phyloP scores from a whole-genome alignment of 2,888 invertebrate species.

The Syritta pipiens region DNA sequence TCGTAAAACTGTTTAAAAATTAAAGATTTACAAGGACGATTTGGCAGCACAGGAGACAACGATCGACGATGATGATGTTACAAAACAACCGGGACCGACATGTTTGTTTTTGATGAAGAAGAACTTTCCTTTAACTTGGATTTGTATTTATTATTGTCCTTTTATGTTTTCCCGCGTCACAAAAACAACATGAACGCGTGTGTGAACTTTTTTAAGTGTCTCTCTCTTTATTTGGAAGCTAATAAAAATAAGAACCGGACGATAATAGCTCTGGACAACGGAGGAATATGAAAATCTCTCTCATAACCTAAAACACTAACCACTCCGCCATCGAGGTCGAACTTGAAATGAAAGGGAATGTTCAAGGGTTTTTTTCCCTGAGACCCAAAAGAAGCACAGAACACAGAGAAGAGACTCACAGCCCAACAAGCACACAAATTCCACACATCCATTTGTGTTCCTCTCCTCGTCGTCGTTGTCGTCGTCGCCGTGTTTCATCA shows the following conservation, averaged over 20 bases:
- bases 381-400: conserved; percentile 59
- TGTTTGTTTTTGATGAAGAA: no score
- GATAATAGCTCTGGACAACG: conserved; percentile 32
- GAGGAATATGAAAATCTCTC: conserved; percentile 53
- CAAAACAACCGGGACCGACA: no score
- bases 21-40: conserved; percentile 23
- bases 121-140: no score
- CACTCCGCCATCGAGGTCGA: conserved; percentile 72
- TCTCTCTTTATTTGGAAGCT: conserved; percentile 15
- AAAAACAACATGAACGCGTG: conserved; percentile 5
- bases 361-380: conserved; percentile 71
- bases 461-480: conserved; percentile 31
- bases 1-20: conserved; percentile 66
- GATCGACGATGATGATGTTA: not conserved
- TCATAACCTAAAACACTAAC: conserved; percentile 63
- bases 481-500: conserved; percentile 62
- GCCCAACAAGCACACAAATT: conserved; percentile 61
- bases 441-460: conserved; percentile 65
- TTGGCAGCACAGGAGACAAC: no score
- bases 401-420: conserved; percentile 57
- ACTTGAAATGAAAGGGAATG: conserved; percentile 75
- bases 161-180: conserved; percentile 20
- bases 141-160: conserved; percentile 19
- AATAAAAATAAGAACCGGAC: conserved; percentile 17
- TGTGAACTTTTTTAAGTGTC: conserved; percentile 14